phyloP scores from a whole-genome alignment of 2,797 vertebrate species.

The Pantherophis vulpinus region DNA sequence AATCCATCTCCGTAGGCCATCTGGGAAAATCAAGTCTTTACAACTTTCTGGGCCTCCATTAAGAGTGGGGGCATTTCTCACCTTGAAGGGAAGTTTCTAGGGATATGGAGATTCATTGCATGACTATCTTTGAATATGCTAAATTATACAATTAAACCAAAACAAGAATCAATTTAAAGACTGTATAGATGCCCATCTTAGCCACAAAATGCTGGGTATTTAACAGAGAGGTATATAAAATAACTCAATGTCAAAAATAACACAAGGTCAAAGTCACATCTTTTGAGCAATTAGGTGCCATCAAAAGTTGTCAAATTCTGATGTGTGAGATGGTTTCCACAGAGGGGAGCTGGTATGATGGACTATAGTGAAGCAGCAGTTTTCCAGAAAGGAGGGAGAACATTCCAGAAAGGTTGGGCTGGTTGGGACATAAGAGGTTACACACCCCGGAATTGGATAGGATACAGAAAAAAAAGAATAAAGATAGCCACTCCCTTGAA shows the following conservation, averaged over 20 bases:
- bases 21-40: not conserved
- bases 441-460: not conserved
- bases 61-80: not conserved
- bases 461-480: not conserved
- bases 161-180: not conserved
- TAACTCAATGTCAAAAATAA: not conserved
- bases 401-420: not conserved
- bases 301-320: not conserved
- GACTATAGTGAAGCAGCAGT: not conserved
- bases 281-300: not conserved
- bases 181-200: not conserved
- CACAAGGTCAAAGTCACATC: not conserved
- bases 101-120: not conserved
- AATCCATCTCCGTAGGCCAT: not conserved
- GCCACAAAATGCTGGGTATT: not conserved
- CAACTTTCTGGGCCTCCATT: not conserved
- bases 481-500: not conserved
- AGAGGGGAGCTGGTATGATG: not conserved
- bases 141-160: not conserved
- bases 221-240: not conserved
- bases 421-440: not conserved
- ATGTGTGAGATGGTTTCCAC: not conserved
- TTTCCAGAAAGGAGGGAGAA: not conserved
- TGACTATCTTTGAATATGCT: not conserved
- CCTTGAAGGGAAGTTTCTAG: not conserved